Evolutionary conservation across 2,888 invertebrate genomes (phyloP).

Genomic region (Chaetoderma sp.): DNA sequence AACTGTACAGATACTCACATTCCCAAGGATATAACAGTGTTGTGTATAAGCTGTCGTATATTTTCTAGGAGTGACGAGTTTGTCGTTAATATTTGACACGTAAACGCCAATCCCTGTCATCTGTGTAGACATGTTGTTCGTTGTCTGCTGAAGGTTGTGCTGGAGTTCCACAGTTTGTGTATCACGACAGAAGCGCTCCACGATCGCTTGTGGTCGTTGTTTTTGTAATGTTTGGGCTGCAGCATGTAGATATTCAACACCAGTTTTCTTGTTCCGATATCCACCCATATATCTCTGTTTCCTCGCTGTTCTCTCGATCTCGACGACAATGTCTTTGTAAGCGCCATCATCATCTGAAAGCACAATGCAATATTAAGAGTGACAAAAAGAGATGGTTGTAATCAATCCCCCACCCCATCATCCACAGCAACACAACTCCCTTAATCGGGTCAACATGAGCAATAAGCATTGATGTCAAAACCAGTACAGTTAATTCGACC

Average conservation of each 20-base stretch:
- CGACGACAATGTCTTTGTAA: conserved; percentile 65
- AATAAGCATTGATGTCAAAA: too few species aligned
- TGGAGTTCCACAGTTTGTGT: conserved; percentile 67
- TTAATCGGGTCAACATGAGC: too few species aligned
- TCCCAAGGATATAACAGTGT: conserved; percentile 49
- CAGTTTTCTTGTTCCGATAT: conserved; percentile 79
- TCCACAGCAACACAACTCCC: too few species aligned
- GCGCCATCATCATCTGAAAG: conserved; percentile 49
- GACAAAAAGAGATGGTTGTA: neutral
- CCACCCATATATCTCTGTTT: conserved; percentile 86
- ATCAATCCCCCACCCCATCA: neutral
- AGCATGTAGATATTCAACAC: conserved; percentile 83
- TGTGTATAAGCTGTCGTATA: conserved; percentile 68
- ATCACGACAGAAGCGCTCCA: conserved; percentile 63
- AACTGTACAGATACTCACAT: conserved; percentile 40
- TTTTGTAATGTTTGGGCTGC: conserved; percentile 80
- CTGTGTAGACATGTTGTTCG: conserved; percentile 67
- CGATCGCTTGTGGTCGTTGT: conserved; percentile 50
- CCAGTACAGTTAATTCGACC: too few species aligned
- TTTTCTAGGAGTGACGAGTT: conserved; percentile 62
- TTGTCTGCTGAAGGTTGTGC: conserved; percentile 64
- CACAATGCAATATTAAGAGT: neutral
- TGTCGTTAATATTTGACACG: conserved; percentile 64
- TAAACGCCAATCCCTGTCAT: conserved; percentile 69
- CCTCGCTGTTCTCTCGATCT: conserved; percentile 62